A percentile compares a stretch with the other conserved stretches of the same genome.
These are phyloP conservation scores for Proales similis DNA, from an alignment of 1,140 invertebrate species.

Conservation along the genomic window DNA sequence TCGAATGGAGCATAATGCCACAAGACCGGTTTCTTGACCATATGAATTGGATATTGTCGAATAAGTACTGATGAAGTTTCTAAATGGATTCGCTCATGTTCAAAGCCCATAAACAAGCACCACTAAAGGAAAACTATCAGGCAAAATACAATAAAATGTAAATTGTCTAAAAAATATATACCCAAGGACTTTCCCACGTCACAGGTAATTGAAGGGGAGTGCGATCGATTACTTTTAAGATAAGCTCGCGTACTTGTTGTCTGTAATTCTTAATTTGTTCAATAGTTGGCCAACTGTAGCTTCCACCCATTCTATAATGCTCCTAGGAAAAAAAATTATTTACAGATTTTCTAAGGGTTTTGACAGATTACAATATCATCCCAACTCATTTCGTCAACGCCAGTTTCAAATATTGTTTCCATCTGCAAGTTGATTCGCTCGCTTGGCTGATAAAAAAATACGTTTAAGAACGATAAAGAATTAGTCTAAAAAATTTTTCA, in stretches of 20 bases:
- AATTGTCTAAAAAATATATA: conserved; percentile 38
- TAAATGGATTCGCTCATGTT: conserved; percentile 52
- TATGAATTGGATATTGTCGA: conserved; percentile 46
- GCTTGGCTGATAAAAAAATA: conserved; percentile 41
- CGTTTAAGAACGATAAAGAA: neutral
- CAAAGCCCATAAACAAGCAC: conserved; percentile 52
- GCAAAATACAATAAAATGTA: neutral
- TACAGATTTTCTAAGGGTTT: neutral
- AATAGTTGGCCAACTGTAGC: conserved; percentile 48
- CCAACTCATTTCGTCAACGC: conserved; percentile 54
- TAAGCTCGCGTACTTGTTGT: conserved; percentile 43
- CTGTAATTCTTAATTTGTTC: conserved; percentile 47
- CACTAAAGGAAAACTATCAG: conserved; percentile 44
- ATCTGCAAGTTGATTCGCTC: conserved; percentile 47
- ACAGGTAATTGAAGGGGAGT: conserved; percentile 49
- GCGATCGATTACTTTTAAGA: conserved; percentile 47
- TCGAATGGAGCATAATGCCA: conserved; percentile 47
- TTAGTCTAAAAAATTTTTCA: conserved; percentile 34
- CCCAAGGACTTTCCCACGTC: conserved; percentile 48
- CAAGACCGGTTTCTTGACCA: conserved; percentile 45
- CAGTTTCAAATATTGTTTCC: conserved; percentile 53
- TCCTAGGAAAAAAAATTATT: neutral
- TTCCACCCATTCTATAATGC: conserved; percentile 46
- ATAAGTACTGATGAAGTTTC: conserved; percentile 53
- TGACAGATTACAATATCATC: conserved; percentile 53